A percentile compares a stretch with the other conserved stretches of the same genome.
Conservation (phyloP, 2,888 invertebrate genomes). For the Mellilla xanthometata region DNA sequence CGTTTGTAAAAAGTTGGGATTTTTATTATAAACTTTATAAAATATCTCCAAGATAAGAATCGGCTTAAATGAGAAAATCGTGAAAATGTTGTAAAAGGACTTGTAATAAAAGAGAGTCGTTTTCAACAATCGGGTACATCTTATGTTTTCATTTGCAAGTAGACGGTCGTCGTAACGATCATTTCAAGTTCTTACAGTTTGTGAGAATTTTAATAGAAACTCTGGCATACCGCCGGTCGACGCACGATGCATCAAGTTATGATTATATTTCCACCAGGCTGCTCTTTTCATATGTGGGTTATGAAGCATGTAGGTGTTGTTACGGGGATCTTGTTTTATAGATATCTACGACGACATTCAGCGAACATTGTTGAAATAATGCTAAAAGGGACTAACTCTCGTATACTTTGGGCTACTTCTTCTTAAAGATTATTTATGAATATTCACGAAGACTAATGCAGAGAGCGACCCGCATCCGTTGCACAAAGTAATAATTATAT, state of each 20-base stretch:
- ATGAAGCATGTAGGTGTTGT: constrained; percentile 11
- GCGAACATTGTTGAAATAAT: not conserved
- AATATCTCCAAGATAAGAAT: constrained; percentile 9
- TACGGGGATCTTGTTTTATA: constrained; percentile 2
- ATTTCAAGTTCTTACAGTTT: constrained; percentile 13
- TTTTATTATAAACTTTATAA: constrained; percentile 12
- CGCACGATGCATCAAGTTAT: constrained; percentile 12
- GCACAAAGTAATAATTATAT: not conserved
- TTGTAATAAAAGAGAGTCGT: constrained; percentile 9
- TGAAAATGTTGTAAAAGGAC: constrained; percentile 13
- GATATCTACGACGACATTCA: not conserved
- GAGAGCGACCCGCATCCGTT: not conserved
- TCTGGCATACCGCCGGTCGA: constrained; percentile 1
- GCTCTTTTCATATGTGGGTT: constrained; percentile 14
- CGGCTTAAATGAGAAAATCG: constrained; percentile 10
- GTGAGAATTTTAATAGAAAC: constrained; percentile 12
- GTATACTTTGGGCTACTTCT: not conserved
- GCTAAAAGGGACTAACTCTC: not conserved
- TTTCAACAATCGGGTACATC: constrained; percentile 7
- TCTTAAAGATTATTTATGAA: not conserved
- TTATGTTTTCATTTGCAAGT: constrained; percentile 19
- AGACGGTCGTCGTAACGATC: constrained; percentile 15
- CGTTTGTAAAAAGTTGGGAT: constrained; percentile 14
- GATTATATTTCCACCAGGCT: constrained; percentile 18
- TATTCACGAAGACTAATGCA: constrained; percentile 3